Base-by-base conservation (phyloP, 2,888 invertebrate species). In the Raillietiella orientalis region DNA sequence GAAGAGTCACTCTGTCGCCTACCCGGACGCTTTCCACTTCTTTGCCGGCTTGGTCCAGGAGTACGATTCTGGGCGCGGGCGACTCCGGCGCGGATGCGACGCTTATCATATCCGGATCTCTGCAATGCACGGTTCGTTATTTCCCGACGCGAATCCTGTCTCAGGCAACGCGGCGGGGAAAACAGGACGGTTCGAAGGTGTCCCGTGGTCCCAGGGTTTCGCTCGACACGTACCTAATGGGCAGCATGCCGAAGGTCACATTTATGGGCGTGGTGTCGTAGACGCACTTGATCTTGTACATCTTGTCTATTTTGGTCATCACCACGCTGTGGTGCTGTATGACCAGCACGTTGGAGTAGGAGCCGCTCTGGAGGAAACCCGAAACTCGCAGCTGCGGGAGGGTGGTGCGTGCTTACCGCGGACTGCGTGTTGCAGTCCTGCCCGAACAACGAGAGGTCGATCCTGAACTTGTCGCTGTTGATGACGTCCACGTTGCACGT, bases 211-310 rank as follows among this genome's bases (percentile, higher is more conserved):
- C 8, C 14, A n/a, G n/a, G 11, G 25, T n/a, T n/a, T n/a, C n/a
- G n/a, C n/a, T n/a, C n/a, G n/a, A n/a, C n/a, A n/a, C 50, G 44
- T 44, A 66, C 66, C 71, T 66, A 49, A 82, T 77, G 34, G 82
- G 82, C 67, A 79, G 77, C 79, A 82, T 79, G 53, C 82, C 82
- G 53, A 82, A 82, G 17, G 82, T 79, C 38, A 82, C 77, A 49
- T 82, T 82, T 56, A 77, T 75, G 12, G 82, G 77, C 34, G 77
- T 74, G 70, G 82, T 82, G 46, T 82, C 82, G 48, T 82, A 82
- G 4, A 82, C 82, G 44, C 82, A 82, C 45, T 82, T 75, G 30
- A 82, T 77, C 54, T 79, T 82, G 58, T 82, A 82, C 44, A 82
- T 79, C 47, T 82, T 82, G 46, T 82, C 82, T 3, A 79, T 79